phyloP scores from a whole-genome alignment of 2,113 vertebrate species.

The Otus sunia region DNA sequence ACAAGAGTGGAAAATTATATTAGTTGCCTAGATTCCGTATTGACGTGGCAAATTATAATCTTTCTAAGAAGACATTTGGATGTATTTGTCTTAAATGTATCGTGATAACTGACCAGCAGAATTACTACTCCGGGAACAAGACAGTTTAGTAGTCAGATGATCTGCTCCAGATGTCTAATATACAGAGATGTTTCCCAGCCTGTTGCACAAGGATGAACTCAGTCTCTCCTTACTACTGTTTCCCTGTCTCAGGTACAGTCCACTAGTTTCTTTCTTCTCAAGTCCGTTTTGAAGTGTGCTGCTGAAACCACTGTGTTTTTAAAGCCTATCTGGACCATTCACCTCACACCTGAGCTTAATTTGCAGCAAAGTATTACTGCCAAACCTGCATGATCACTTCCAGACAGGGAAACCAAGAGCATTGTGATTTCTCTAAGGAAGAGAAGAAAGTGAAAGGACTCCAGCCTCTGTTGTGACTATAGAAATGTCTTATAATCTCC shows the following conservation, averaged over 20 bases:
- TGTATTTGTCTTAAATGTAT: not conserved
- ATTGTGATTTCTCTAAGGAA: not conserved
- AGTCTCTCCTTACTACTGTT: not conserved
- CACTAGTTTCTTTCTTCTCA: not conserved
- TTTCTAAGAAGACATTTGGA: not conserved
- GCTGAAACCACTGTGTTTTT: not conserved
- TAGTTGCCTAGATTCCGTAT: not conserved
- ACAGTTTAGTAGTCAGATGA: not conserved
- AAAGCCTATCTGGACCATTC: not conserved
- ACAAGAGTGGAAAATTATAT: not conserved
- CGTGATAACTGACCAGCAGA: not conserved
- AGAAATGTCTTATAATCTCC: not conserved
- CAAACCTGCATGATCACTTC: not conserved
- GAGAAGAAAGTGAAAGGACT: not conserved
- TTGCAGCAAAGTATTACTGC: not conserved
- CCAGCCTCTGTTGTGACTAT: not conserved
- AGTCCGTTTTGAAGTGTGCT: not conserved
- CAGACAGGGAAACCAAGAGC: not conserved
- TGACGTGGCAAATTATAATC: not conserved
- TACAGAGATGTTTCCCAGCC: not conserved
- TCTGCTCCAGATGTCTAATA: not conserved
- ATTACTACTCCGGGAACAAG: not conserved
- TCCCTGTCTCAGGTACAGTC: not conserved
- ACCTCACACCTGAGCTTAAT: not conserved
- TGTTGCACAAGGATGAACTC: not conserved